Conservation (phyloP, 2,113 vertebrate genomes). For the Eulemur macaco region DNA sequence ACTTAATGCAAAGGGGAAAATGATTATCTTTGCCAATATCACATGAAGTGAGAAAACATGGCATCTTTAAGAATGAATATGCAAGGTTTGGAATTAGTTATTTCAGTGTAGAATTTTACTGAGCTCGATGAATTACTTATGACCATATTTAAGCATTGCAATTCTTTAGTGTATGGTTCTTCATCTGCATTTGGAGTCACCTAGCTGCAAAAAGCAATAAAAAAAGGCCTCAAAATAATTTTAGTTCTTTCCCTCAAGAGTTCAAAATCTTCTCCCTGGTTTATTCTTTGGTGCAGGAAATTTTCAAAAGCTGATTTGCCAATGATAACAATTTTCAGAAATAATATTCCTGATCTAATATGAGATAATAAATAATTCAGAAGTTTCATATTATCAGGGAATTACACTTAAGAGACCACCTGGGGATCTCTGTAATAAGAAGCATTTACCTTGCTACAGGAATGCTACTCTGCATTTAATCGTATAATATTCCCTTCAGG, state of each 20-base stretch:
- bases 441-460: slow-evolving; percentile 85
- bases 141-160: neutral
- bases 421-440: slow-evolving; percentile 84
- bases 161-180: slow-evolving; percentile 71
- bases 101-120: neutral
- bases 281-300: slow-evolving; percentile 80
- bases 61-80: neutral
- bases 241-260: slow-evolving; percentile 54
- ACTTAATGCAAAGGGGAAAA: neutral
- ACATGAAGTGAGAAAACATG: neutral
- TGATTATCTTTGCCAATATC: neutral
- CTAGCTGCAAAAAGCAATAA: neutral
- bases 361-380: slow-evolving; percentile 87
- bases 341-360: slow-evolving; percentile 87
- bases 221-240: slow-evolving; percentile 71
- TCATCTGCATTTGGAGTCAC: slow-evolving; percentile 72
- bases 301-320: slow-evolving; percentile 83
- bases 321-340: slow-evolving; percentile 85
- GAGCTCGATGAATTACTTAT: neutral
- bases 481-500: slow-evolving; percentile 87
- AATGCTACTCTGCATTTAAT: slow-evolving; percentile 85
- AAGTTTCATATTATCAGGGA: slow-evolving; percentile 85
- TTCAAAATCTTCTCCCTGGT: slow-evolving; percentile 76
- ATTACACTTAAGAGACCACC: slow-evolving; percentile 87
- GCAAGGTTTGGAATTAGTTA: neutral